Conservation (phyloP, 2,797 vertebrate species). For the Phoxinus dragarum region DNA sequence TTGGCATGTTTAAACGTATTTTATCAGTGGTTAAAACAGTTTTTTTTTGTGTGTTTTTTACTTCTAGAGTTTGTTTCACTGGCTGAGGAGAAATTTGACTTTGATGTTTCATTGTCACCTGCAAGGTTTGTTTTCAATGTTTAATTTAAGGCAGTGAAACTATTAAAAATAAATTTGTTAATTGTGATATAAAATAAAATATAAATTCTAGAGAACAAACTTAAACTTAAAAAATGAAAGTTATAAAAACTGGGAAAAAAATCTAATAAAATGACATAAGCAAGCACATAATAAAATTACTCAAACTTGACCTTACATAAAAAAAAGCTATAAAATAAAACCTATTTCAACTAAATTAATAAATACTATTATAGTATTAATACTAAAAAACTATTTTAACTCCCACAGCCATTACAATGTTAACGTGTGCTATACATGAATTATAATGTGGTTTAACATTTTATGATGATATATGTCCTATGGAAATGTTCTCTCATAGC, state of each 20-base stretch:
- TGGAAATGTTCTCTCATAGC: constrained; percentile 67
- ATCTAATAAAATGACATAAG: not conserved
- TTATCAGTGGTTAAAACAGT: not conserved
- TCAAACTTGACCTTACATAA: not conserved
- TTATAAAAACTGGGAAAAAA: not conserved
- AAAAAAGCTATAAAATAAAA: not conserved
- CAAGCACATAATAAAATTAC: not conserved
- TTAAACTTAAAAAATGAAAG: not conserved
- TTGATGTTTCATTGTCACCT: constrained; percentile 80
- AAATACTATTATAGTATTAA: not conserved
- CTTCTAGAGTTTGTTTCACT: constrained; percentile 66
- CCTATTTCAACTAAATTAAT: not conserved
- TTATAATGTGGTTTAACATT: not conserved
- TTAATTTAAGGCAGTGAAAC: not conserved
- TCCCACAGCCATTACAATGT: too few relatives aligned
- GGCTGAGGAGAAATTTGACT: constrained; percentile 83
- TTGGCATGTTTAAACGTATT: not conserved
- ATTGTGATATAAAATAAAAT: not conserved
- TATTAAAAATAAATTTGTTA: not conserved
- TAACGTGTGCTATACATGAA: not conserved
- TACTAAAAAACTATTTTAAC: too few relatives aligned
- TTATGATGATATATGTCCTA: not conserved
- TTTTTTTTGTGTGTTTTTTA: constrained; percentile 13
- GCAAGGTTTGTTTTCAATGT: constrained; percentile 70
- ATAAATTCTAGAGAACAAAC: not conserved